phyloP scores from a whole-genome alignment of 2,888 invertebrate species.

The Eristalinus aeneus region DNA sequence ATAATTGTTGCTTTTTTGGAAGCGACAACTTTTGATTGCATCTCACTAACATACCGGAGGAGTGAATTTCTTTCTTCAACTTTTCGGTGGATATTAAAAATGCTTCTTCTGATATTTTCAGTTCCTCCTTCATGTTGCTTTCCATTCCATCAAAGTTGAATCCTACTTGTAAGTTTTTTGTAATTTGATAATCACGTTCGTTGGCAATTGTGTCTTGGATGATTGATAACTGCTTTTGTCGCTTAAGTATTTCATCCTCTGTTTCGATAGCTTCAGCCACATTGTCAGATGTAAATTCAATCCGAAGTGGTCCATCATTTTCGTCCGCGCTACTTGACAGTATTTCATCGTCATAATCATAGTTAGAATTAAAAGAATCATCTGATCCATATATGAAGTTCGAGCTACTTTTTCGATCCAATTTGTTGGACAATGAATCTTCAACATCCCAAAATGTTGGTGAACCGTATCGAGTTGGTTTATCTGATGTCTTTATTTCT shows the following conservation, averaged over 20 bases:
- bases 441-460: conserved; percentile 80
- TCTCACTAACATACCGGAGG: conserved; percentile 77
- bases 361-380: conserved; percentile 82
- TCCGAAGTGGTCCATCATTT: conserved; percentile 84
- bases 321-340: conserved; percentile 81
- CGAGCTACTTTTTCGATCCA: conserved; percentile 56
- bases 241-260: conserved; percentile 80
- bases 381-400: conserved; percentile 80
- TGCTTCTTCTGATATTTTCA: conserved; percentile 72
- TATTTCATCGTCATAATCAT: conserved; percentile 79
- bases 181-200: conserved; percentile 79
- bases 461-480: conserved; percentile 79
- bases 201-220: conserved; percentile 79
- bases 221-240: conserved; percentile 79
- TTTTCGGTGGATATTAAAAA: conserved; percentile 76
- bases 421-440: conserved; percentile 65
- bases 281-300: conserved; percentile 91
- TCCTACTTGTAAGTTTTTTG: conserved; percentile 79
- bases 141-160: conserved; percentile 75
- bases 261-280: conserved; percentile 92
- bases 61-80: conserved; percentile 76
- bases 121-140: conserved; percentile 50
- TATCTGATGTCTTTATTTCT: conserved; percentile 76
- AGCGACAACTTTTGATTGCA: conserved; percentile 73
- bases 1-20: conserved; percentile 55